phyloP scores from a whole-genome alignment of 1,140 invertebrate genomes.

The Listronotus oregonensis region DNA sequence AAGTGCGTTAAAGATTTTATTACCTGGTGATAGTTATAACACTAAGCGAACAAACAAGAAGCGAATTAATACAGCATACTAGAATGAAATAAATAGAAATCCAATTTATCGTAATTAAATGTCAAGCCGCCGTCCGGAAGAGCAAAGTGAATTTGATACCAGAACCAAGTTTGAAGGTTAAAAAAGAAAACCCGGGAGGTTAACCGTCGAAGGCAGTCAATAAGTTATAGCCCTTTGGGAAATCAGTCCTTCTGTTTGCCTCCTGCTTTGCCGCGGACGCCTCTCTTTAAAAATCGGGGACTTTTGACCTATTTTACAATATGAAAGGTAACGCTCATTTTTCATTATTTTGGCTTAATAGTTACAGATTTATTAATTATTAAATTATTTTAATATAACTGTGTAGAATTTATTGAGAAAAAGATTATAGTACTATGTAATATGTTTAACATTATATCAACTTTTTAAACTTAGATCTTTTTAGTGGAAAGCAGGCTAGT shows the following conservation, averaged over 20 bases:
- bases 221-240: constrained; percentile 25
- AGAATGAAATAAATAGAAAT: too few species aligned
- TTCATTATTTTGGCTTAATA: constrained; percentile 22
- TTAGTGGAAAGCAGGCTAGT: too few species aligned
- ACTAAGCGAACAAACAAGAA: too few species aligned
- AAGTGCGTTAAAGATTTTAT: too few species aligned
- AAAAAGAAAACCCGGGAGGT: background rate
- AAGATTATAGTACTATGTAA: too few species aligned
- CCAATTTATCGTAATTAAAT: too few species aligned
- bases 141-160: background rate
- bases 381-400: too few species aligned
- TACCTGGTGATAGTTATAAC: too few species aligned
- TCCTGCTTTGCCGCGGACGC: constrained; percentile 5
- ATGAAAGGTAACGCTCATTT: constrained; percentile 13
- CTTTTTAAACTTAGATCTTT: too few species aligned
- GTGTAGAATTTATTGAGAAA: too few species aligned
- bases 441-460: too few species aligned
- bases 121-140: background rate
- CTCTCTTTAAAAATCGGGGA: constrained; percentile 4
- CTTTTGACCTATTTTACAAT: constrained; percentile 16
- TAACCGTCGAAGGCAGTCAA: background rate
- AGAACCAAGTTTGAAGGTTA: constrained; percentile 1
- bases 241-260: constrained; percentile 20
- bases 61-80: too few species aligned
- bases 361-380: constrained; percentile 24